Base-by-base conservation (phyloP, 2,888 invertebrate species). In the Geotrupes spiniger region DNA sequence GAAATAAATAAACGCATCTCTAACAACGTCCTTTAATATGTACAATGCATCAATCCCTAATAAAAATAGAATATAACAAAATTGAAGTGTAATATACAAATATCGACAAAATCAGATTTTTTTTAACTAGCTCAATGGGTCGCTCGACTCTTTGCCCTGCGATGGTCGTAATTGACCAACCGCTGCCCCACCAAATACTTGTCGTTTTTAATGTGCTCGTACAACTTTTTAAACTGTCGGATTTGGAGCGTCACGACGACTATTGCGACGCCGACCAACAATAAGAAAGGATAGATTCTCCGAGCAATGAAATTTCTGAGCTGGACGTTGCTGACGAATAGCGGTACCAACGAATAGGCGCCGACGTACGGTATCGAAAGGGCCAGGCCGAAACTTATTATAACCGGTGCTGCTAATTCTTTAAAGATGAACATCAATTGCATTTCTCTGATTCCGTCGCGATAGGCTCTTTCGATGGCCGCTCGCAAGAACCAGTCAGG, bases 151-250 rank as follows among this genome's bases (percentile, higher is more conserved):
- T 84, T 86, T 58, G 83, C 82, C 60, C 83, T 78, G 58, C 87
- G 79, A 68, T 90, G 89, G 70, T 98, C 94, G 76, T 98, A 99
- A 77, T 99, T 99, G 17, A 98, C 97, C 57, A 99, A 80, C 58
- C 96, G 80, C 64, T 95, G 91, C 0, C 98, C 98, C 9, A 99
- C 97, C 39, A 98, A 81, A 76, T 98, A 97, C 76, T 97, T 98
- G 76, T 98, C 98, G 75, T 99, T 98, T 76, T 97, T 96, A 67
- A 99, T 99, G 74, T 96, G 96, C 70, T 97, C 93, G 72, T 97
- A 97, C 11, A 99, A 77, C 65, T 92, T 90, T 64, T 85, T 86
- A 76, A 99, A 93, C 71, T 98, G 97, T 46, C 89, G 84, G 47
- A 95, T 85, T 80, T 98, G 92, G 65, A 95, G 87, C 53, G 82